Base-by-base conservation (phyloP, 2,113 vertebrate genomes). In the Atherinomorus stipes region DNA sequence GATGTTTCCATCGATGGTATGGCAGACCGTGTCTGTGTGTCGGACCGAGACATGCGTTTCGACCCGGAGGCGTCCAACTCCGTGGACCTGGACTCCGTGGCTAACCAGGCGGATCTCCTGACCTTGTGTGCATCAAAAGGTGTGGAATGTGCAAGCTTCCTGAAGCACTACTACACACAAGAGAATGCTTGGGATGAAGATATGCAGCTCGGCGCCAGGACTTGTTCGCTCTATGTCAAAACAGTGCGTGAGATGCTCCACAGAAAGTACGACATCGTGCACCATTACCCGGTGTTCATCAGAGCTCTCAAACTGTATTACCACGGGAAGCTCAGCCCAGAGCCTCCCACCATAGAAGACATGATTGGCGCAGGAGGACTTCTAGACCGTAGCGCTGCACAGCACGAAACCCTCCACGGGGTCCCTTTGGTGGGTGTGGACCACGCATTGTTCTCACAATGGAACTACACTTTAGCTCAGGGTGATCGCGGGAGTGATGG, bases 261-360 rank as follows among this genome's bases (percentile, higher is more conserved):
- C 15, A 60, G 56, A n/a, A 12, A 26, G 21, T 71, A 71, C 18
- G 45, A 60, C 31, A 31, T 71, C 12, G 60, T 71, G 67, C 67
- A 70, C 31, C 67, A 70, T 31, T 70, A 60, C 44, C 42, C 67
- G 3, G 16, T 70, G 1, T 60, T 70, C 44, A 26, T 25, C 16
- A 28, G 56, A 22, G 56, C 67, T 13, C 28, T 70, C 0, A 31
- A 21, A 3, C 22, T 60, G 31, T 6, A 70, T 21, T 59, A 60
- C 44, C 2, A 54, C 0, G 15, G 22, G 0, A 4, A 15, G 4
- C 22, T 1, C 8, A 12, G 1, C 13, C n/a, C n/a, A n/a, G 0
- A 0, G 25, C 67, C 56, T 7, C 67, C 66, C 4, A 54, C 23
- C 7, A 2, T n/a, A 1, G 22, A 22, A 18, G 57, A 51, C 1